phyloP scores from a whole-genome alignment of 2,888 invertebrate genomes.

The Melipona bicolor region DNA sequence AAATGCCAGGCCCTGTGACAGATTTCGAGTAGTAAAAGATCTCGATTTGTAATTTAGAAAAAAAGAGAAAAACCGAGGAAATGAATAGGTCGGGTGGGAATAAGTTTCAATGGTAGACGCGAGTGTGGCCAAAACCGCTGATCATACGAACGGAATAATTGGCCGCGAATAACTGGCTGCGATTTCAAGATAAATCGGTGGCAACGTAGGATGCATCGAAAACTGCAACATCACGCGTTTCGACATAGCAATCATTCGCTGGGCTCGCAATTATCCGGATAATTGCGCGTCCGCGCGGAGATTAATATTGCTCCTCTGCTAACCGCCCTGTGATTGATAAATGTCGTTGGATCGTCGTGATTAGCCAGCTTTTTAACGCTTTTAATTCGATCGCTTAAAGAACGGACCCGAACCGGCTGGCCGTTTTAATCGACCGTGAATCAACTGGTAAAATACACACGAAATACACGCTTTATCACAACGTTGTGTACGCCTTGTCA shows the following conservation, averaged over 20 bases:
- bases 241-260: constrained; percentile 39
- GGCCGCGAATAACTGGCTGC: constrained; percentile 29
- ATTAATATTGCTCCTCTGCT: constrained; percentile 33
- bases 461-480: not conserved
- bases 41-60: not conserved
- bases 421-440: not conserved
- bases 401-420: not conserved
- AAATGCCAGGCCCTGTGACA: too few species aligned
- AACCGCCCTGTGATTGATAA: constrained; percentile 43
- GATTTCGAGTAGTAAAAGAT: not conserved
- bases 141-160: constrained; percentile 32
- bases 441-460: not conserved
- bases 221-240: constrained; percentile 45
- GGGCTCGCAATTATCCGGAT: constrained; percentile 40
- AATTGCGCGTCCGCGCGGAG: constrained; percentile 41
- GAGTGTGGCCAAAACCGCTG: constrained; percentile 14
- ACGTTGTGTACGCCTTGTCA: not conserved
- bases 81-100: not conserved
- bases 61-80: not conserved
- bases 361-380: constrained; percentile 26
- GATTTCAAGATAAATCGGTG: constrained; percentile 39
- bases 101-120: not conserved
- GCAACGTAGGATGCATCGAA: constrained; percentile 17
- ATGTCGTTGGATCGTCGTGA: constrained; percentile 32
- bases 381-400: not conserved